Base-by-base conservation (phyloP, 2,888 invertebrate species). In the Villa cingulata region DNA sequence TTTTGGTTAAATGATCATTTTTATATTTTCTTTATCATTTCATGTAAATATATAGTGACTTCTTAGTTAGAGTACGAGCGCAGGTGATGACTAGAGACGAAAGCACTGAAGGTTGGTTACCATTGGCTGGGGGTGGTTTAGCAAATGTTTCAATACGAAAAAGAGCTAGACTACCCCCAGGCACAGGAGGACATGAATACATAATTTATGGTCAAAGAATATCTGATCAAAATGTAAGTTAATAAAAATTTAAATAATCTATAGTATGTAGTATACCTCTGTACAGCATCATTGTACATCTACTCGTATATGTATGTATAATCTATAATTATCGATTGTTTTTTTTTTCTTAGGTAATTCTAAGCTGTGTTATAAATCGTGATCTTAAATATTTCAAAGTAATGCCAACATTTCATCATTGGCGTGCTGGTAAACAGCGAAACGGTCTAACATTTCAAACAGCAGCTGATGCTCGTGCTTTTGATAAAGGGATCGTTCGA, bases 31-130 rank as follows among this genome's bases (percentile, higher is more conserved):
- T 36, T 10, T 47, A 20, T 43, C 46, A 40, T 41, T 43, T 56
- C 59, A 57, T 56, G 53, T 76, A n/a, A n/a, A n/a, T n/a, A n/a
- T 78, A 36, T 75, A 89, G 89, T 83, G 86, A 82, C 76, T 85
- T 83, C 74, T 76, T 94, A 83, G 94, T 95, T 78, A 89, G 88
- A 73, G 94, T 96, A 70, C 86, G 91, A 68, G 95, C 95, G 74
- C 95, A 95, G 83, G 95, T 95, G 75, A 96, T 96, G 95, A 89
- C 87, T 66, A 81, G 95, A 70, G 95, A 96, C 80, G 96, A 95
- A 72, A 90, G 87, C 72, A 88, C 89, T 56, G 94, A 91, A 56
- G 92, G 94, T 59, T 95, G 94, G 94, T 83, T 89, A 66, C 91
- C 92, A 63, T 76, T 92, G 68, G 88, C 86, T 56, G 91, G 91